phyloP scores from a whole-genome alignment of 2,113 vertebrate genomes.

The Sebastes fasciatus region DNA sequence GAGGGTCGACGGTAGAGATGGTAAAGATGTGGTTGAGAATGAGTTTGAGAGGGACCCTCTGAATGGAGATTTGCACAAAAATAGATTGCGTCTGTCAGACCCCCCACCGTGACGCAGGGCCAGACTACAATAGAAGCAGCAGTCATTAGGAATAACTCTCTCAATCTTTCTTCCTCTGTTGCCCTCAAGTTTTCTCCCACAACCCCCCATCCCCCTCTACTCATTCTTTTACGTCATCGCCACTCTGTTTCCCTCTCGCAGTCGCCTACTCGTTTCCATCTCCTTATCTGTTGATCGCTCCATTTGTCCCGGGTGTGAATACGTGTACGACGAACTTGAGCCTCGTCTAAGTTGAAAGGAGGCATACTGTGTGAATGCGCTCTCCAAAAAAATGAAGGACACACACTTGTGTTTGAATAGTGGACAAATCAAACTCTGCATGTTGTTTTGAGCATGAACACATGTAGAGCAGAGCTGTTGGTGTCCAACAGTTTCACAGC shows the following conservation, averaged over 20 bases:
- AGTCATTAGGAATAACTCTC: conserved; percentile 67
- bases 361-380: neutral
- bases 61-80: conserved; percentile 79
- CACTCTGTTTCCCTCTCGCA: conserved; percentile 7
- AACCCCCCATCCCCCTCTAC: conserved; percentile 9
- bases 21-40: conserved; percentile 60
- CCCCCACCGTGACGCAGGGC: conserved; percentile 59
- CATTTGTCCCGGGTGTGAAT: conserved; percentile 51
- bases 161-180: conserved; percentile 49
- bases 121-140: conserved; percentile 66
- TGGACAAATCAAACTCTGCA: conserved; percentile 14
- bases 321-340: conserved; percentile 16
- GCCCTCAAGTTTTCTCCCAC: conserved; percentile 34
- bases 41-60: conserved; percentile 61
- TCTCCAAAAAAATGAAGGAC: neutral
- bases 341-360: neutral
- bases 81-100: conserved; percentile 65
- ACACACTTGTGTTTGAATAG: neutral
- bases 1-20: conserved; percentile 37
- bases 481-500: too few relatives aligned
- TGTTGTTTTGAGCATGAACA: conserved; percentile 23
- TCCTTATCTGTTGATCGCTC: conserved; percentile 55
- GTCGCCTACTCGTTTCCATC: conserved; percentile 30
- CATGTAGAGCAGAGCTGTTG: neutral
- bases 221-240: conserved; percentile 29